Percentiles rank a stretch among this genome's conserved stretches.
Evolutionary conservation across 1,140 invertebrate genomes (phyloP).

Genomic region (Parapsyche elsis): DNA sequence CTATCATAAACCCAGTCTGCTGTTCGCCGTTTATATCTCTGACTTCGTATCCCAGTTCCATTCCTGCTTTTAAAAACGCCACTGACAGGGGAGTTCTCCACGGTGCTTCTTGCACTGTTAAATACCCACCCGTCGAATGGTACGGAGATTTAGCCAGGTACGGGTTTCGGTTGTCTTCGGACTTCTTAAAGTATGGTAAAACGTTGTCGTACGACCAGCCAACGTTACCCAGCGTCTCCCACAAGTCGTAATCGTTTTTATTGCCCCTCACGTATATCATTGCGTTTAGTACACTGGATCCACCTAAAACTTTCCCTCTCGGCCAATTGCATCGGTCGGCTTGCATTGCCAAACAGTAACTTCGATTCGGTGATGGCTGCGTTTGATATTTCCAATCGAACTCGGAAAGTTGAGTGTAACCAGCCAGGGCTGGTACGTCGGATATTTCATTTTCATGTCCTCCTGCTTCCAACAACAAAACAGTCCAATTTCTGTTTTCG

Average conservation of each 20-base stretch:
- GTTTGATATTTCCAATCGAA: slow-evolving; percentile 96
- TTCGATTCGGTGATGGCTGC: slow-evolving; percentile 77
- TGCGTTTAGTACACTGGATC: slow-evolving; percentile 93
- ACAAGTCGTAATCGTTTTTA: slow-evolving; percentile 89
- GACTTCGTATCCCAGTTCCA: slow-evolving; percentile 82
- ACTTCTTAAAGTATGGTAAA: slow-evolving; percentile 89
- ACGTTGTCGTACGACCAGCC: slow-evolving; percentile 93
- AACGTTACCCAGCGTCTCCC: slow-evolving; percentile 85
- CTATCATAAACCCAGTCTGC: slow-evolving; percentile 87
- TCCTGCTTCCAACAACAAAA: slow-evolving; percentile 86
- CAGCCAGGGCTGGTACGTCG: slow-evolving; percentile 79
- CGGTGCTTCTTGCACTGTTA: slow-evolving; percentile 86
- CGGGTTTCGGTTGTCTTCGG: slow-evolving; percentile 87
- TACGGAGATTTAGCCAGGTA: slow-evolving; percentile 80
- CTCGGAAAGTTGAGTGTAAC: slow-evolving; percentile 81
- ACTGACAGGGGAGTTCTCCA: slow-evolving; percentile 83
- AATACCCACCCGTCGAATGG: slow-evolving; percentile 81
- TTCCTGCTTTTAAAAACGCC: slow-evolving; percentile 84
- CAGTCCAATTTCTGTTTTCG: slow-evolving; percentile 80
- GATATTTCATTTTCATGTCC: slow-evolving; percentile 85
- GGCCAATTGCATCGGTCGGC: slow-evolving; percentile 90
- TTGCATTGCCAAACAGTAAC: slow-evolving; percentile 85
- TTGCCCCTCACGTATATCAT: slow-evolving; percentile 97
- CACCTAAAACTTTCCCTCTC: slow-evolving; percentile 89
- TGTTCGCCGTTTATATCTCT: slow-evolving; percentile 84